Evolutionary conservation across 2,888 invertebrate species (phyloP), one percentile per base, ranked within the genome.

Genomic region (Cotesia congregata): DNA sequence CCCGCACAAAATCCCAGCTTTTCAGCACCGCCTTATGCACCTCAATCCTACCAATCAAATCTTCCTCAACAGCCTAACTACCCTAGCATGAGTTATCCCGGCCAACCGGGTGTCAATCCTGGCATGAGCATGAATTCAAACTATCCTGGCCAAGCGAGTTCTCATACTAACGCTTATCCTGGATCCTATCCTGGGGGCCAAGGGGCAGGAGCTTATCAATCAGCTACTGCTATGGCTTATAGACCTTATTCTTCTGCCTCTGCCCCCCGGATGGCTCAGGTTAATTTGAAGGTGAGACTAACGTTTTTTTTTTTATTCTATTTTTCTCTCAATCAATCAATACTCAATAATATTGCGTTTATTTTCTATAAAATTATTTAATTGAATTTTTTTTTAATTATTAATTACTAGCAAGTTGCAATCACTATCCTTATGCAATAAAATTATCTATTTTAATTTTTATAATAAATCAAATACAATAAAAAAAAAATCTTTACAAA

Each of bases 161-260:
- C 81, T 75, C 80, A 79, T 60, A 69, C 76, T 74, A 76, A 59
- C 61, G 69, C 80, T 78, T 83, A 83, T 74, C 83, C 82, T 80
- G 83, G 84, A 77, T 83, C 82, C 77, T 84, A 85, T 83, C 83
- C 85, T 75, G 88, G 87, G 87, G 88, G 88, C 84, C 87, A 85
- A 84, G 88, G 86, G 83, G 82, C 77, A 82, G 82, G 83, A 74
- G 81, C 82, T 77, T 80, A 85, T 76, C 74, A 82, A 81, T 75
- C 82, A 69, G 80, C 84, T 60, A 78, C 81, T 78, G 74, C 81
- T n/a, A 76, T 80, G 61, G 75, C 82, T 50, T 61, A 76, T 38
- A 79, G 78, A 70, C 73, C 81, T 59, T 75, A 75, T 80, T 50
- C 50, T 50, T 50, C 50, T 50, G 80, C 85, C 84, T 84, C 83